These are phyloP conservation scores for Dryocosmus kuriphilus DNA, from an alignment of 2,888 invertebrate genomes.

Conservation along the genomic window DNA sequence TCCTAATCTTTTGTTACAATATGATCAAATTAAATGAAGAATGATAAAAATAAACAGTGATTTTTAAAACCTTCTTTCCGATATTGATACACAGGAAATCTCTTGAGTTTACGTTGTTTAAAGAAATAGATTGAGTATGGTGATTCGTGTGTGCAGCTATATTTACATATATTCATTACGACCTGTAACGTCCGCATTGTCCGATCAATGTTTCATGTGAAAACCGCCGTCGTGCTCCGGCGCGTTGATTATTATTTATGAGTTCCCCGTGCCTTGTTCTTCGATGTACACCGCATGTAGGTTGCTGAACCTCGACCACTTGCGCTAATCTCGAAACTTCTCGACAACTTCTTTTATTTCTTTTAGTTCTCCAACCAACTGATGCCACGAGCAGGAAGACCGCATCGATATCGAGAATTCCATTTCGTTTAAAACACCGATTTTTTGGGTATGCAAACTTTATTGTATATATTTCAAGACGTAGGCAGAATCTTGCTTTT, in stretches of 20 bases:
- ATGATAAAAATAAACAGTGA: too few species aligned
- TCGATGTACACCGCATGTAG: constrained; percentile 55
- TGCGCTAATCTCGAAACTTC: constrained; percentile 54
- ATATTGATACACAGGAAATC: not conserved
- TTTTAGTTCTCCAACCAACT: not conserved
- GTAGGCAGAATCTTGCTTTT: too few species aligned
- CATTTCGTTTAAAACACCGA: too few species aligned
- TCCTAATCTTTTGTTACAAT: not conserved
- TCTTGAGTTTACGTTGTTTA: not conserved
- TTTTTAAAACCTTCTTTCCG: too few species aligned
- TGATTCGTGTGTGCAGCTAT: constrained; percentile 51
- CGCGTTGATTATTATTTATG: constrained; percentile 78
- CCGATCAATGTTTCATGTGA: constrained; percentile 77
- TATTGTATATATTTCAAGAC: too few species aligned
- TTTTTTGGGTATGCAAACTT: too few species aligned
- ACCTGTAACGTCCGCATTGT: constrained; percentile 63
- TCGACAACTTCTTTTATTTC: not conserved
- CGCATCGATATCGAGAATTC: too few species aligned
- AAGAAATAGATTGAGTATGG: constrained; percentile 44
- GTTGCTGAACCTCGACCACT: constrained; percentile 67
- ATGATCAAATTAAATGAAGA: not conserved
- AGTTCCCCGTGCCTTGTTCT: constrained; percentile 72
- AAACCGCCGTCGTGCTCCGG: constrained; percentile 72
- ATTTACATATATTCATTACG: constrained; percentile 66
- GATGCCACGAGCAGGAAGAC: not conserved